phyloP scores from a whole-genome alignment of 2,888 invertebrate genomes.

The Drosophila villosipedis region DNA sequence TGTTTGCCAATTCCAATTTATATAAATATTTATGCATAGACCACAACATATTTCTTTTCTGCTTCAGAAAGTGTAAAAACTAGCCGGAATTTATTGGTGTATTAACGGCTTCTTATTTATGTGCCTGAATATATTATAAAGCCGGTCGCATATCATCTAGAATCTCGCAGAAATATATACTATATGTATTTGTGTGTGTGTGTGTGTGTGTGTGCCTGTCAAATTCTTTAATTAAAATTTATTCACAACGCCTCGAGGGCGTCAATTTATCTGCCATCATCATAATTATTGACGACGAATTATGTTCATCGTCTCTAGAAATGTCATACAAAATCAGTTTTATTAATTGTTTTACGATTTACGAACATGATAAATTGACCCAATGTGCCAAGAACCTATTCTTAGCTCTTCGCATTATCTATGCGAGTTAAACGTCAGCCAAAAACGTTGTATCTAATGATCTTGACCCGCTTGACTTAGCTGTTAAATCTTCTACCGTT shows the following conservation, averaged over 20 bases:
- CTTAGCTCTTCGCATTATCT: conserved; percentile 6
- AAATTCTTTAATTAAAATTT: conserved; percentile 57
- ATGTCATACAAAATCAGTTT: conserved; percentile 71
- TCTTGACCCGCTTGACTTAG: conserved; percentile 5
- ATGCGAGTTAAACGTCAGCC: conserved; percentile 17
- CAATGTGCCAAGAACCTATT: conserved; percentile 24
- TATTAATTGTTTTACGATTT: conserved; percentile 63
- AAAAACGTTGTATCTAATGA: conserved; percentile 24
- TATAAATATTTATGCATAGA: conserved; percentile 41
- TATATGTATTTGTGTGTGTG: conserved; percentile 7
- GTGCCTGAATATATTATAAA: conserved; percentile 33
- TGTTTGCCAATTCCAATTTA: conserved; percentile 20
- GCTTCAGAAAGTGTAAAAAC: conserved; percentile 55
- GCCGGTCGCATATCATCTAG: conserved; percentile 14
- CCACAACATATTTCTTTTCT: background rate
- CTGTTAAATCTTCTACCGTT: conserved; percentile 29
- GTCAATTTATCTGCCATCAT: conserved; percentile 73
- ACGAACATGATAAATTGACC: conserved; percentile 48
- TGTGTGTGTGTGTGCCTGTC: conserved; percentile 23
- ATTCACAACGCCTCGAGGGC: conserved; percentile 67
- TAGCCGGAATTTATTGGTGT: conserved; percentile 62
- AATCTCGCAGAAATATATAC: conserved; percentile 3
- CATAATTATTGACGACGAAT: conserved; percentile 47
- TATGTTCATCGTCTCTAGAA: conserved; percentile 40
- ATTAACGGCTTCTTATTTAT: conserved; percentile 71